Conservation (phyloP, 2,888 invertebrate genomes). For the Operophtera brumata region DNA sequence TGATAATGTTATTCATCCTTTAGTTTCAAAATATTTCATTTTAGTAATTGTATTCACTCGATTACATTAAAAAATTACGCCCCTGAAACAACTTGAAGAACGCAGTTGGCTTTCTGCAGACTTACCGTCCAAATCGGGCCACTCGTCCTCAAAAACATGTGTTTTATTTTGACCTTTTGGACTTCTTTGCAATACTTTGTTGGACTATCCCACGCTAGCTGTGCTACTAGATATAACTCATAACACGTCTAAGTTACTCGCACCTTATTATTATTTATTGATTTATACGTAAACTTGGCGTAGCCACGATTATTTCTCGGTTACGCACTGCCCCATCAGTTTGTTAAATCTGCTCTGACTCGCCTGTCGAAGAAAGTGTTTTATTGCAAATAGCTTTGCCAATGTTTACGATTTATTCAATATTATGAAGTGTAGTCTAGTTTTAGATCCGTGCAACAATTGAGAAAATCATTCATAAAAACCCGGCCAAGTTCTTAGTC, state of each 20-base stretch:
- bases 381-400: conserved; percentile 26
- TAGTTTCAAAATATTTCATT: too few relatives aligned
- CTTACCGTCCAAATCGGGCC: too few relatives aligned
- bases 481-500: too few relatives aligned
- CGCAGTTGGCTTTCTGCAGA: not conserved
- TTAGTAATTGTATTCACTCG: too few relatives aligned
- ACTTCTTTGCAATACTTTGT: not conserved
- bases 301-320: not conserved
- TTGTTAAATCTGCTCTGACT: conserved; percentile 22
- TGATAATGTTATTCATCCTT: too few relatives aligned
- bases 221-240: conserved; percentile 3
- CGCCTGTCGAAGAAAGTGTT: conserved; percentile 28
- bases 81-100: not conserved
- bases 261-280: conserved; percentile 17
- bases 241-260: conserved; percentile 1
- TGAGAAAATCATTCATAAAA: not conserved
- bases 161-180: not conserved
- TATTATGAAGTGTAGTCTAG: not conserved
- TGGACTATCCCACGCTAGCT: not conserved
- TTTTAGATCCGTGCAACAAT: not conserved
- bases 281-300: conserved; percentile 14
- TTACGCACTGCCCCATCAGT: conserved; percentile 24
- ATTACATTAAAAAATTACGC: too few relatives aligned
- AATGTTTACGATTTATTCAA: conserved; percentile 3
- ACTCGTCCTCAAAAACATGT: not conserved